Percentiles rank a stretch among this genome's conserved stretches.
Evolutionary conservation across 2,888 invertebrate species (phyloP).

Genomic region (Sisyra terminalis): DNA sequence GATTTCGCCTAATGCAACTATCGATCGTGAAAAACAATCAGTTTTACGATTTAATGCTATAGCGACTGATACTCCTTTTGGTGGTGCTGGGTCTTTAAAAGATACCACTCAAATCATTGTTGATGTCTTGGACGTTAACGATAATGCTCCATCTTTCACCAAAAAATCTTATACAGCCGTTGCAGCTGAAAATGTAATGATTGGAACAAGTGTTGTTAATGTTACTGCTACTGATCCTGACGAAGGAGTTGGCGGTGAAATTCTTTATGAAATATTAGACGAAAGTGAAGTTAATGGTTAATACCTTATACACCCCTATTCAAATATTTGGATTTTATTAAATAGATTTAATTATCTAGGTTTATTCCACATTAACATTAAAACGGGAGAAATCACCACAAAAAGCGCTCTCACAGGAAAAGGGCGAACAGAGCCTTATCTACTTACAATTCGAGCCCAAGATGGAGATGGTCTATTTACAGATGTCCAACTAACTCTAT

Average conservation of each 20-base stretch:
- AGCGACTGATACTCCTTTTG: slow-evolving; percentile 57
- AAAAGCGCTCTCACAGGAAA: slow-evolving; percentile 51
- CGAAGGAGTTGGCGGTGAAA: slow-evolving; percentile 50
- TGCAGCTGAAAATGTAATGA: slow-evolving; percentile 56
- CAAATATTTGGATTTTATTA: neutral
- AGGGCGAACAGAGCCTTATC: slow-evolving; percentile 57
- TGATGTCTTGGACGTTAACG: slow-evolving; percentile 62
- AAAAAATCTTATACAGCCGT: slow-evolving; percentile 51
- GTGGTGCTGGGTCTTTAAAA: slow-evolving; percentile 45
- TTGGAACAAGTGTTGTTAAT: slow-evolving; percentile 47
- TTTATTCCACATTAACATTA: slow-evolving; percentile 46
- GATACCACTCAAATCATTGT: slow-evolving; percentile 45
- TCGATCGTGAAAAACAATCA: slow-evolving; percentile 59
- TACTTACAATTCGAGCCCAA: slow-evolving; percentile 46
- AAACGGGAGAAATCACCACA: slow-evolving; percentile 51
- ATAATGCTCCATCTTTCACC: slow-evolving; percentile 54
- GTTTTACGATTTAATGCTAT: slow-evolving; percentile 50
- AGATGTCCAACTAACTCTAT: slow-evolving; percentile 44
- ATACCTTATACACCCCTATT: neutral
- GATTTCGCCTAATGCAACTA: slow-evolving; percentile 43
- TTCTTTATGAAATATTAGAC: slow-evolving; percentile 55
- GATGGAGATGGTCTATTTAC: slow-evolving; percentile 50
- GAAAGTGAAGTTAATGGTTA: slow-evolving; percentile 55
- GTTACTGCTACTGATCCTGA: slow-evolving; percentile 61
- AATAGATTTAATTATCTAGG: slow-evolving; percentile 26